Evolutionary conservation across 2,797 vertebrate genomes (phyloP).

Genomic region (Menidia menidia): DNA sequence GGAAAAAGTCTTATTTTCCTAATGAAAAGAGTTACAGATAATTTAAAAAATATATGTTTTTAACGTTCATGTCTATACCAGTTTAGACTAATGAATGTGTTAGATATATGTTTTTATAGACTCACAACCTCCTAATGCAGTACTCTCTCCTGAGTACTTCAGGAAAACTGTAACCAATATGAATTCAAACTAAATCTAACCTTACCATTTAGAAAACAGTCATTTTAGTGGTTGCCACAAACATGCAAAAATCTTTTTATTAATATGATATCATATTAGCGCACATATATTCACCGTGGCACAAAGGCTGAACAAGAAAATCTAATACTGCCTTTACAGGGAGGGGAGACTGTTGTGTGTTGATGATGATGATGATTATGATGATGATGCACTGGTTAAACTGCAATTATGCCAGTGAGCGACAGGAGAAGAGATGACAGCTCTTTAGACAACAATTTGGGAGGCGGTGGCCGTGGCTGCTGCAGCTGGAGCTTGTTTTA

Average conservation of each 20-base stretch:
- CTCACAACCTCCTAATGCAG: neutral
- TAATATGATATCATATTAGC: conserved; percentile 30
- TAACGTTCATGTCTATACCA: no score
- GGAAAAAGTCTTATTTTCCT: no score
- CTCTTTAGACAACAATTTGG: conserved; percentile 89
- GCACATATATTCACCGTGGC: conserved; percentile 30
- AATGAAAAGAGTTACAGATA: no score
- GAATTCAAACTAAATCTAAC: neutral
- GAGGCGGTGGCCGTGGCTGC: conserved; percentile 80
- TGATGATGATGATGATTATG: conserved; percentile 84
- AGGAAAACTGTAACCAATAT: neutral
- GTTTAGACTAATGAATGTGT: no score
- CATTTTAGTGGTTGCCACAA: neutral
- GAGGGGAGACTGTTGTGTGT: conserved; percentile 69
- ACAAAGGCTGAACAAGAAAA: conserved; percentile 37
- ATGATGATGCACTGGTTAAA: conserved; percentile 85
- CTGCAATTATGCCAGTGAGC: conserved; percentile 87
- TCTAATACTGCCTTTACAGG: conserved; percentile 38
- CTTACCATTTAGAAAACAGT: neutral
- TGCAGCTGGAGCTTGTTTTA: conserved; percentile 89
- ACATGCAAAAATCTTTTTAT: neutral
- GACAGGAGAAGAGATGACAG: conserved; percentile 88
- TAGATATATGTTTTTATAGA: no score
- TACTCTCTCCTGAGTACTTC: neutral
- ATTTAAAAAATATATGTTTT: no score